These are phyloP conservation scores for Hymenopus coronatus DNA, from an alignment of 2,888 invertebrate genomes.

Conservation along the genomic window DNA sequence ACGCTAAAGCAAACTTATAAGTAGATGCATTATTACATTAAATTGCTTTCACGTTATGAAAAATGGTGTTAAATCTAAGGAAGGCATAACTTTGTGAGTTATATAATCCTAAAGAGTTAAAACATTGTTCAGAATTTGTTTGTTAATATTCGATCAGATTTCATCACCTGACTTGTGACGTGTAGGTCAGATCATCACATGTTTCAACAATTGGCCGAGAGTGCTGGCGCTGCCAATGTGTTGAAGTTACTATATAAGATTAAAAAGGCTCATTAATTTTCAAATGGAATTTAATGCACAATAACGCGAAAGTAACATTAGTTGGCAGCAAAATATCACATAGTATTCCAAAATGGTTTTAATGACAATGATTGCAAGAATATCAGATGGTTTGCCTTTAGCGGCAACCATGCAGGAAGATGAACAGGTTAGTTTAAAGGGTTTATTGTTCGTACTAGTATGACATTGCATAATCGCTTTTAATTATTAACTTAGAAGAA, in stretches of 20 bases:
- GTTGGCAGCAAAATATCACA: not conserved
- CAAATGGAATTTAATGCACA: not conserved
- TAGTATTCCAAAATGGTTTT: conserved; percentile 73
- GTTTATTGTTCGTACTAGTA: not conserved
- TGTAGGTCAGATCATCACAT: not conserved
- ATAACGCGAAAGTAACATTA: not conserved
- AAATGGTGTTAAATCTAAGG: no score
- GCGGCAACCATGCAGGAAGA: conserved; percentile 98
- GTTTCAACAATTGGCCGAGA: not conserved
- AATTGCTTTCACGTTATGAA: no score
- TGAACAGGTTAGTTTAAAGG: conserved; percentile 72
- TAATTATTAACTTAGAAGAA: not conserved
- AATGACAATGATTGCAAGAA: conserved; percentile 96
- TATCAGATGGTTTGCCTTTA: conserved; percentile 90
- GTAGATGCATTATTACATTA: no score
- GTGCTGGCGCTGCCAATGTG: not conserved
- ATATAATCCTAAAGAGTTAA: not conserved
- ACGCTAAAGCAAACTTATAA: no score
- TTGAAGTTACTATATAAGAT: not conserved
- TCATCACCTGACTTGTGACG: not conserved
- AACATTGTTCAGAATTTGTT: not conserved
- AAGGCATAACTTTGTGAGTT: no score
- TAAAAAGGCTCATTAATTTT: not conserved
- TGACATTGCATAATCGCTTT: not conserved
- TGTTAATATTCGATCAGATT: not conserved